Conservation (phyloP, 2,797 vertebrate genomes). For the Percopsis omiscomaycus region DNA sequence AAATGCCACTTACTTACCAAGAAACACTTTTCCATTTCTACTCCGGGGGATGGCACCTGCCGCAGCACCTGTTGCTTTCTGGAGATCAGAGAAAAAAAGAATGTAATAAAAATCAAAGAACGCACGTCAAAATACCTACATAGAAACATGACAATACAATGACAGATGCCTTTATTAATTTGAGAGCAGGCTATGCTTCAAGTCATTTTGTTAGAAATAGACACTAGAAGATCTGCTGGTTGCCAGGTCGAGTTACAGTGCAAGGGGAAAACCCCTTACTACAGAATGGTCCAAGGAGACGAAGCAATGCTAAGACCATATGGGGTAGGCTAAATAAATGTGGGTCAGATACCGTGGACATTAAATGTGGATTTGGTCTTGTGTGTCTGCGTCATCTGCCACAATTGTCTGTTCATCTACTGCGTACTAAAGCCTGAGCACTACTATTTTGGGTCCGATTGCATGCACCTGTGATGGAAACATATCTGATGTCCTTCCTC, state of each 20-base stretch:
- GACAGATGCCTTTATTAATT: conserved; percentile 8
- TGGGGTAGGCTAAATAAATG: conserved; percentile 18
- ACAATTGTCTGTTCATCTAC: too few relatives aligned
- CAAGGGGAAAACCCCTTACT: conserved; percentile 41
- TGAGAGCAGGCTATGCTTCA: conserved; percentile 15
- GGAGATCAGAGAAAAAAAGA: conserved; percentile 52
- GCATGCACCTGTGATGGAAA: too few relatives aligned
- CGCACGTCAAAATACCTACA: neutral
- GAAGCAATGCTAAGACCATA: conserved; percentile 26
- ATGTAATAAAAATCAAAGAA: conserved; percentile 22
- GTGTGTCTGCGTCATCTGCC: too few relatives aligned
- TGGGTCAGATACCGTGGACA: conserved; percentile 30
- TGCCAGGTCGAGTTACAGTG: conserved; percentile 55
- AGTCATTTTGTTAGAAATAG: conserved; percentile 61
- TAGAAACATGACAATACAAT: neutral
- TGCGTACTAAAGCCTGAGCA: too few relatives aligned
- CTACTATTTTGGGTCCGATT: too few relatives aligned
- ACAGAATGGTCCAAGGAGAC: conserved; percentile 36
- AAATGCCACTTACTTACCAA: conserved; percentile 79
- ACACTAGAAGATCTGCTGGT: conserved; percentile 32
- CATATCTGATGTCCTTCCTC: too few relatives aligned
- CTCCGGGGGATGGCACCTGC: conserved; percentile 90
- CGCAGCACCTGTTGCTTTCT: conserved; percentile 95
- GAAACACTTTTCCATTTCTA: conserved; percentile 93
- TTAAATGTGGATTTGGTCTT: neutral